Base-by-base conservation (phyloP, 2,888 invertebrate species). In the Machimus rusticus region DNA sequence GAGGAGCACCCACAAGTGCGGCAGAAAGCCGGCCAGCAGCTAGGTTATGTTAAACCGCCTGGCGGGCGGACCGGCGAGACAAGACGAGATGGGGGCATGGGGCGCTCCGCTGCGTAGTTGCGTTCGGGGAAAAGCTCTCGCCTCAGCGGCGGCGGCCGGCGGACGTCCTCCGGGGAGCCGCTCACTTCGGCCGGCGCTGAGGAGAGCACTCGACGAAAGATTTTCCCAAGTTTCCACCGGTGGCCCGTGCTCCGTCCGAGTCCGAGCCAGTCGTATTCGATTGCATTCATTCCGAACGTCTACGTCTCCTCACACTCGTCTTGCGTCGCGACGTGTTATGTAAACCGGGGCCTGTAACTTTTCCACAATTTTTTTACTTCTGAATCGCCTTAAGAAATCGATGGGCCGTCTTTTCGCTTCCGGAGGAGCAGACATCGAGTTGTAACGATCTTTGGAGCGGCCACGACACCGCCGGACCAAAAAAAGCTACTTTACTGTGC, bases 291-390 rank as follows among this genome's bases (percentile, higher is more conserved):
- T 88, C 88, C 88, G n/a, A 51, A n/a, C 51, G 51, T 51, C 66
- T 88, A 84, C 81, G 84, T 87, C 86, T 88, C 87, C 88, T 88
- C 86, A 86, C 87, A 87, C 74, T 87, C 81, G 88, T 88, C 86
- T 88, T 87, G 86, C 86, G 43, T 46, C 88, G 88, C 88, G 79
- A 55, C 23, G 12, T 86, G 51, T 86, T 86, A 77, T 86, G 76
- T 86, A 76, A 86, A 86, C 39, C 28, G 43, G 74, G 74, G 46
- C 16, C 14, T 77, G 46, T 85, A 85, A 79, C 12, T 79, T 66
- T 46, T 66, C 19, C 23, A 39, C 28, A 46, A 28, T 46, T 23
- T 12, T 46, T 14, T 19, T 46, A 46, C 46, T 23, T 79, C 28
- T 19, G 19, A n/a, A 39, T 79, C 28, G 23, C 3, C 66, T 85